A percentile compares a stretch with the other conserved stretches of the same genome.
Conservation (phyloP, 2,797 vertebrate species). For the Pyrocephalus nanus region DNA sequence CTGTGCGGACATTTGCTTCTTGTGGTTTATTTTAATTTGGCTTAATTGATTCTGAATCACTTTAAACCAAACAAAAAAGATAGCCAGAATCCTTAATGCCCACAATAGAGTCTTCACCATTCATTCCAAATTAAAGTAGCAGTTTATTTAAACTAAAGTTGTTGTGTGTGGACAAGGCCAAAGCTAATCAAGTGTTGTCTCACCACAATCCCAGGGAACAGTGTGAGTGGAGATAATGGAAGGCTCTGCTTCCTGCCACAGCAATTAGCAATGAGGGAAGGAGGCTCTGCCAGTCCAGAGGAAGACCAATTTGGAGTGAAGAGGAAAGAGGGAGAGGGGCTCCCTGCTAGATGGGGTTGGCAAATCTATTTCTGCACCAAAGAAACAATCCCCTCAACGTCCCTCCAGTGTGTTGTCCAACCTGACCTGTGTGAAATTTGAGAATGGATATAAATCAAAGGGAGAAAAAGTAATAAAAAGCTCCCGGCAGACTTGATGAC, state of each 20-base stretch:
- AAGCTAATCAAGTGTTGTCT: constrained; percentile 16
- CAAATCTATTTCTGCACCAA: constrained; percentile 54
- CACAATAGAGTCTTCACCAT: background rate
- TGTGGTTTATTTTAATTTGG: background rate
- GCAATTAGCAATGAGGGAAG: background rate
- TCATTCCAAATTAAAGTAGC: background rate
- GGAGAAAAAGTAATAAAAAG: constrained; percentile 69
- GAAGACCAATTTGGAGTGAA: background rate
- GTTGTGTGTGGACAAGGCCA: background rate
- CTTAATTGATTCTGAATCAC: background rate
- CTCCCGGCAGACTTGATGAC: constrained; percentile 65
- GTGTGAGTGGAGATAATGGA: background rate
- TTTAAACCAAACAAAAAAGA: background rate
- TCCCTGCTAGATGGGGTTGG: background rate
- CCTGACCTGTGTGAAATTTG: constrained; percentile 53
- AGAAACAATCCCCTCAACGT: constrained; percentile 18
- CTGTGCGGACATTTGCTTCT: background rate
- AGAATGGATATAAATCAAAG: constrained; percentile 72
- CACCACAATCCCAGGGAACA: background rate
- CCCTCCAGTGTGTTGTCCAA: constrained; percentile 30
- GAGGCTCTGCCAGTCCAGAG: background rate
- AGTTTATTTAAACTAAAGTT: background rate
- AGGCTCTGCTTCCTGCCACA: background rate
- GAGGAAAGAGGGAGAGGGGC: background rate
- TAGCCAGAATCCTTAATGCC: background rate